A percentile compares a stretch with the other conserved stretches of the same genome.
phyloP scores from a whole-genome alignment of 2,888 invertebrate species.

The Cyclophora punctaria region DNA sequence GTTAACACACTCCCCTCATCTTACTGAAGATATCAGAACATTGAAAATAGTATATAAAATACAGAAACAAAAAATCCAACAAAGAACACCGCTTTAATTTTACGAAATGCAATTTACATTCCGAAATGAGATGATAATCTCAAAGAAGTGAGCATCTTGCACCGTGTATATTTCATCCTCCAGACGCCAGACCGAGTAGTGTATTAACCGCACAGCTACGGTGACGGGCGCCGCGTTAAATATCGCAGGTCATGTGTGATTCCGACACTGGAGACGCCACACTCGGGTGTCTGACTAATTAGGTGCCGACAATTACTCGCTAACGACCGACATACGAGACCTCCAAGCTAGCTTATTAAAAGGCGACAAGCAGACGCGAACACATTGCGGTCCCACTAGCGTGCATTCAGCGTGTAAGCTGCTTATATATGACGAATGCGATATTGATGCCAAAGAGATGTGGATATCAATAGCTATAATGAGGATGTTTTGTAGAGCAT shows the following conservation, averaged over 20 bases:
- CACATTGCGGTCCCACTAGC: constrained; percentile 22
- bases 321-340: constrained; percentile 66
- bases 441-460: constrained; percentile 3
- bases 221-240: constrained; percentile 32
- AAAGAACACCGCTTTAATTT: no score
- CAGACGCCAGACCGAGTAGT: neutral
- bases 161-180: no score
- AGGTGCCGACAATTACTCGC: constrained; percentile 65
- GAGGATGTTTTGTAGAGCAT: neutral
- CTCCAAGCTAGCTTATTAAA: constrained; percentile 55
- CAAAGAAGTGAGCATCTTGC: no score
- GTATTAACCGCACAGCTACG: constrained; percentile 10
- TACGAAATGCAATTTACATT: no score
- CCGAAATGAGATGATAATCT: no score
- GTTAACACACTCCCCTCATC: no score
- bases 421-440: constrained; percentile 22
- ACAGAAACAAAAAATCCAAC: no score
- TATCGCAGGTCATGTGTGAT: constrained; percentile 61
- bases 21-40: no score
- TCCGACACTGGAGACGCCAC: constrained; percentile 47
- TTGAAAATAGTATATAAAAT: no score
- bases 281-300: constrained; percentile 58
- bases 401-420: constrained; percentile 28
- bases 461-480: no score
- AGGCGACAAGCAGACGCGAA: constrained; percentile 31